Base-by-base conservation (phyloP, 2,888 invertebrate genomes). In the Phyto melanocephala region DNA sequence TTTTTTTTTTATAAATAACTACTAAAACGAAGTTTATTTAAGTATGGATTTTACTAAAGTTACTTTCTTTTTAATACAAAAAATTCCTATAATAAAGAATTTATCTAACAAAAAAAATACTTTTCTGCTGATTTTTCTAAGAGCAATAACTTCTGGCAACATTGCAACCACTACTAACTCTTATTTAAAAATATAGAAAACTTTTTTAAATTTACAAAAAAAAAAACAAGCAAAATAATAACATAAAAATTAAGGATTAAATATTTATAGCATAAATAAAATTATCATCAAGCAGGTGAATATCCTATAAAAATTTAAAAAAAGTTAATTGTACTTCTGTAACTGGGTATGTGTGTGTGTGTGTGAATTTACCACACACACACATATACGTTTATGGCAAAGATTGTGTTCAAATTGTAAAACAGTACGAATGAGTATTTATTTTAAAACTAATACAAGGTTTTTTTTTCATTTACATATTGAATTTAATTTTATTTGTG, bases 281-380 rank as follows among this genome's bases (percentile, higher is more conserved):
- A 42, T 52, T 70, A 56, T 65, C 13, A 63, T 42, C 35, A 40
- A 62, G 35, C 54, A 47, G 70, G 35, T 80, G 58, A 80, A 76
- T 65, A 70, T 76, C 60, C 80, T 80, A 60, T 37, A 24, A 60
- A 65, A 71, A 65, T 60, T 50, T 24, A 47, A 47, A 63, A n/a
- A n/a, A n/a, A n/a, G n/a, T 45, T 33, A 50, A 58, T 22, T 13
- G 3, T 58, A 50, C 15, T 28, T n/a, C 8, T 50, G 45, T 5
- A 45, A 45, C 45, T 6, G 11, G 20, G 22, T 10, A 10, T 22
- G 50, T 50, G 4, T 10, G 20, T 11, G 4, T 22, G 15, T 45
- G 17, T 40, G 13, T 40, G 6, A n/a, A n/a, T n/a, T n/a, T n/a
- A n/a, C n/a, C 8, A 15, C 20, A 8, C 50, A 22, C 2, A 50